Evolutionary conservation across 1,140 invertebrate genomes (phyloP), one percentile per base, ranked within the genome.

Genomic region (Aphelenchoides fujianensis): DNA sequence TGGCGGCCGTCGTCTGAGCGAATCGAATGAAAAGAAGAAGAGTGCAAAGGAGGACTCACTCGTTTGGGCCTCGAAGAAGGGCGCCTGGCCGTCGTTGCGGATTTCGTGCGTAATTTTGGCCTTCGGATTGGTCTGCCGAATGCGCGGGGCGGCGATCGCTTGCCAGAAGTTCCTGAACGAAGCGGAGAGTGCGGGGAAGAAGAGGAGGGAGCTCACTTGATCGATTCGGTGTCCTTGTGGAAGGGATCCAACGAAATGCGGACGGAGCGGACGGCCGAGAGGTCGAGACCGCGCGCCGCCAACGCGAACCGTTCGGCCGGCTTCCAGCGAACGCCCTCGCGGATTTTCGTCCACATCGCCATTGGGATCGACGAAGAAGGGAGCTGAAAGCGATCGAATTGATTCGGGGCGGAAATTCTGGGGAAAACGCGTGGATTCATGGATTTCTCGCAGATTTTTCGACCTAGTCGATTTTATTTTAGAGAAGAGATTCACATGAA

Each of bases 231-330:
- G 57, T 77, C 79, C 9, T 48, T 41, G 36, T 79, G 74, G 32
- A 84, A 82, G 7, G 82, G 82, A 69, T 83, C 82, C 27, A 83
- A 35, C 3, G 78, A 82, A 64, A 83, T 73, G 7, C 74, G 54
- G 32, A 83, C 73, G 2, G 69, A 63, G 31, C 74, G 79, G 23
- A 83, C 82, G 28, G 76, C 63, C 31, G 70, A 72, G 19, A 82
- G 70, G 69, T 82, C 74, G 27, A 82, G 31, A 5, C 74, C 80
- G 9, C 79, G 79, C 2, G 54, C 69, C 28, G 79, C 81, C 0
- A 82, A 63, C 0, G 76, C 79, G n/a, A 70, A 55, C 48, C 71
- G 36, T 34, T 82, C 81, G 0, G 52, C 57, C 0, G 68, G 79
- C 19, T 73, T 70, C 80, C 80, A 82, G 3, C 73, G 68, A 7